Evolutionary conservation across 2,797 vertebrate species (phyloP), one percentile per base, ranked within the genome.

Genomic region (Craterocephalus amniculus): DNA sequence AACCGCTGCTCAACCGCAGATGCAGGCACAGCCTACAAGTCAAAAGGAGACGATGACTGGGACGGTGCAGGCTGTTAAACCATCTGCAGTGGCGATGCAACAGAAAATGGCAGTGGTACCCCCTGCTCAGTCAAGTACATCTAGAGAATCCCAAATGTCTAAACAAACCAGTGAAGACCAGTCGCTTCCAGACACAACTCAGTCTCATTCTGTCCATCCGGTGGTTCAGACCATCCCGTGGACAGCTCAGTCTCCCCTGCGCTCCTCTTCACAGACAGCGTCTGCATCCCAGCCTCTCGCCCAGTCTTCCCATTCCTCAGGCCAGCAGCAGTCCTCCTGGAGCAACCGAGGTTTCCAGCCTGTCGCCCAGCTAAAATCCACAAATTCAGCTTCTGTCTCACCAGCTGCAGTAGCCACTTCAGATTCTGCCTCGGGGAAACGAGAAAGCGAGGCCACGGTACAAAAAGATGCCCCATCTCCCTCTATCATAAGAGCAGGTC

Each of bases 251-350:
- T 73, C 81, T 52, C 72, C 83, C 2, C 32, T 65, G 24, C 74
- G 60, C 40, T 72, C 73, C 0, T 57, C 74, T n/a, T 31, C 71
- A 60, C 81, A 71, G 58, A 54, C 61, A n/a, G 74, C 81, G 1
- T 61, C 35, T 51, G 55, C 77, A 7, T 49, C 83, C 40, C 79
- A 76, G 43, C 75, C 79, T 56, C 31, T 70, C 6, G 80, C 69
- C 24, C 82, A 82, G 10, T 61, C 82, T 11, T 34, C 72, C 49
- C 52, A 88, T 24, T 81, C 87, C 20, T 83, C 83, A 2, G 77
- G 69, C 34, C 88, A 88, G 63, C 89, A 87, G 54, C 86, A 84
- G 26, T 20, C 81, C 1, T 51, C 63, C 31, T 74, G 87, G 89
- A 83, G 35, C 73, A 71, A 35, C 31, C 78, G 49, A 58, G 48